Conservation (phyloP, 2,888 invertebrate species). For the Acronicta aceris region DNA sequence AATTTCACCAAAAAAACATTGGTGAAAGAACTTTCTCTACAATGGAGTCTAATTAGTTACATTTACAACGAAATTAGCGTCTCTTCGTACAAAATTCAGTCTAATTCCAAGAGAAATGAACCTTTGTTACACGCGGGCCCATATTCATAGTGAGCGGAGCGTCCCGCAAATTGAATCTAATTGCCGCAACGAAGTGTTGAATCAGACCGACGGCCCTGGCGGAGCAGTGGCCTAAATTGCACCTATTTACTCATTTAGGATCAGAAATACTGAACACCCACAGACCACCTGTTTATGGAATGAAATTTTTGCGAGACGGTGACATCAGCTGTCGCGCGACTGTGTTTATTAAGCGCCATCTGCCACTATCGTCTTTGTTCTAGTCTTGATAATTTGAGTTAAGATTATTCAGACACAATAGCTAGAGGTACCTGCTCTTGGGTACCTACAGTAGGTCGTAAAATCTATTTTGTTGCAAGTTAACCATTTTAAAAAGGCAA, state of each 20-base stretch:
- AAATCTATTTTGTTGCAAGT: too few species aligned
- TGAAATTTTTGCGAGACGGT: constrained; percentile 67
- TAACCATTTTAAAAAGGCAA: too few species aligned
- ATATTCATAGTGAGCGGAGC: constrained; percentile 78
- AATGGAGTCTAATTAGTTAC: constrained; percentile 62
- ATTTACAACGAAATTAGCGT: constrained; percentile 65
- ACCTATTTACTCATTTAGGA: constrained; percentile 86
- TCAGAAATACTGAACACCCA: constrained; percentile 78
- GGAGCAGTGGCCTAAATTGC: constrained; percentile 82
- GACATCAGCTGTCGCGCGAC: constrained; percentile 69
- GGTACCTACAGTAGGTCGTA: too few species aligned
- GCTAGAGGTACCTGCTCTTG: neutral
- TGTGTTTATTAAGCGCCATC: constrained; percentile 54
- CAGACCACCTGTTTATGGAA: constrained; percentile 82
- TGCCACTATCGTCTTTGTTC: constrained; percentile 48
- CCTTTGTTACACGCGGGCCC: constrained; percentile 77
- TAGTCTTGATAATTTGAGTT: constrained; percentile 47
- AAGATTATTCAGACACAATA: constrained; percentile 25
- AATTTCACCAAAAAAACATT: constrained; percentile 45
- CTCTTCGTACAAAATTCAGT: constrained; percentile 62
- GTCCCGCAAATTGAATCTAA: constrained; percentile 86
- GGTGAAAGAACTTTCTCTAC: constrained; percentile 57
- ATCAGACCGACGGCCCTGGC: constrained; percentile 78
- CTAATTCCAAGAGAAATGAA: constrained; percentile 77
- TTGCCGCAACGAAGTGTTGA: constrained; percentile 88